Evolutionary conservation across 2,888 invertebrate genomes (phyloP), one percentile per base, ranked within the genome.

Genomic region (Pharmacophagus antenor): DNA sequence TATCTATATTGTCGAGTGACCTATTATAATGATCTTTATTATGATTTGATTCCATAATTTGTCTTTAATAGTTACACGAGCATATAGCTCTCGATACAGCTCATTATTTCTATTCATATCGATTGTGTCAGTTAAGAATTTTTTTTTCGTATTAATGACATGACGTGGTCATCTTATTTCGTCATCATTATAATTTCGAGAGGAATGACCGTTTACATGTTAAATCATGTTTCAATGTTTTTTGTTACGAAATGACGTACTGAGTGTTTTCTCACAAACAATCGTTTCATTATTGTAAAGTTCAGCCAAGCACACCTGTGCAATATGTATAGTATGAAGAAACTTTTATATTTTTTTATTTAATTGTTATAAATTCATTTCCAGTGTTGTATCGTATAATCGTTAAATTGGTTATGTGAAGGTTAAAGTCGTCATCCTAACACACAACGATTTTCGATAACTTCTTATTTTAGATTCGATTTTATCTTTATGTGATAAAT

Each of bases 141-240:
- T 42, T 42, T 42, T 17, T 17, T 42, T 17, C n/a, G n/a, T n/a
- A n/a, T 4, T 42, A 10, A 42, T 42, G 42, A 37, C 41, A 58
- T 54, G 48, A 59, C 48, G 48, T 42, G 49, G 23, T 18, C 18
- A n/a, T 51, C 53, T n/a, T n/a, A 44, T 58, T 59, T 54, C 58
- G 42, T 59, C 58, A 49, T 41, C 56, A 21, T 49, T 49, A 17
- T 49, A 49, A 25, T 21, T 17, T 12, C 21, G 42, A 50, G 55
- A 25, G 42, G 54, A 60, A 59, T 50, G 59, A 60, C 59, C 59
- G 59, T 55, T 25, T 23, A 50, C 59, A 60, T 15, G 59, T 60
- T 55, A 54, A 55, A 17, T 49, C 59, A 55, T 55, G 54, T 49
- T 54, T 27, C 2, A 49, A 1, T 20, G 6, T 49, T 54, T 58